Percentiles rank a stretch among this genome's conserved stretches.
Evolutionary conservation across 2,797 vertebrate species (phyloP).

Genomic region (Propithecus perrieri): DNA sequence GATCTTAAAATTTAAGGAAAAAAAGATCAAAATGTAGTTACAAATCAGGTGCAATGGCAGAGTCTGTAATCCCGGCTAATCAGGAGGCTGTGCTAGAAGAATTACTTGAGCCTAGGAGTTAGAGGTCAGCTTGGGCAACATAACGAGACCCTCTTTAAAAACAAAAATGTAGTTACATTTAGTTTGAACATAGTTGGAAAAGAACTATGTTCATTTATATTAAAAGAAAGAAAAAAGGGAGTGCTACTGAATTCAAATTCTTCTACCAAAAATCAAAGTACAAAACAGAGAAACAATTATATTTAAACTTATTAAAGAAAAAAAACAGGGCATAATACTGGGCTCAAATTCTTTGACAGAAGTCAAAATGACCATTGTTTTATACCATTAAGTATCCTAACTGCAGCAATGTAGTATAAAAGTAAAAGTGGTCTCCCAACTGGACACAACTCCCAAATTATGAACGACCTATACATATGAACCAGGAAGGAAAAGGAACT

Average conservation of each 20-base stretch:
- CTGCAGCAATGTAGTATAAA: not conserved
- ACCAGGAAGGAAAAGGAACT: not conserved
- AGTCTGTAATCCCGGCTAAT: not conserved
- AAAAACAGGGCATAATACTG: not conserved
- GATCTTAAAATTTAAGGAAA: not conserved
- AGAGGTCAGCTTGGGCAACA: not conserved
- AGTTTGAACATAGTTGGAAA: not conserved
- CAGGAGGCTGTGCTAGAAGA: not conserved
- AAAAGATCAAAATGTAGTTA: not conserved
- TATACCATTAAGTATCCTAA: not conserved
- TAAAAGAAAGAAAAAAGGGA: not conserved
- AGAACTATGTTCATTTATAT: not conserved
- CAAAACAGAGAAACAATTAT: not conserved
- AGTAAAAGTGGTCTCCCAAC: not conserved
- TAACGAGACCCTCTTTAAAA: not conserved
- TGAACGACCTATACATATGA: not conserved
- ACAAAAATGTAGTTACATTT: not conserved
- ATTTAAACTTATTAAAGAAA: not conserved
- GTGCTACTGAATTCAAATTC: not conserved
- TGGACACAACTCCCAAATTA: not conserved
- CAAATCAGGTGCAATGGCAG: not conserved
- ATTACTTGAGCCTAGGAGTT: not conserved
- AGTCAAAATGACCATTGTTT: not conserved
- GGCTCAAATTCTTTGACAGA: conserved; percentile 4
- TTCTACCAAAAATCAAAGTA: conserved; percentile 15